Evolutionary conservation across 2,797 vertebrate species (phyloP).

Genomic region (Threskiornis aethiopicus): DNA sequence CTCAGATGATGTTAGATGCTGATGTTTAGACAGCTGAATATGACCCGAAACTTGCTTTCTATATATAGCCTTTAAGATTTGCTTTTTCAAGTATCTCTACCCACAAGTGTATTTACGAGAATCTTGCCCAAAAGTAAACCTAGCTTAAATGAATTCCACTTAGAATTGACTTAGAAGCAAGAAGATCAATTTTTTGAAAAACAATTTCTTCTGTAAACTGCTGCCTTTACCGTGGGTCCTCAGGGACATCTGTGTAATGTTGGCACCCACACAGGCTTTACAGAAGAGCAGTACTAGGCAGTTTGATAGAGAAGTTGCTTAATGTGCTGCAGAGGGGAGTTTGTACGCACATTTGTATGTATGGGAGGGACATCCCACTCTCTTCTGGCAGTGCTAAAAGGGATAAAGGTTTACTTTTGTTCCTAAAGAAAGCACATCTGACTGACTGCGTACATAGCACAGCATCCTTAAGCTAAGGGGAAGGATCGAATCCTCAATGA

Average conservation of each 20-base stretch:
- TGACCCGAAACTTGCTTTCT: neutral
- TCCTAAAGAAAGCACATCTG: neutral
- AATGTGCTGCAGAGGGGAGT: neutral
- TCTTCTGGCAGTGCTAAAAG: neutral
- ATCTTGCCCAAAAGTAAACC: neutral
- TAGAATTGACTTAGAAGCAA: neutral
- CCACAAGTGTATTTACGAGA: neutral
- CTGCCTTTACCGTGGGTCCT: neutral
- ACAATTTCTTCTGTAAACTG: neutral
- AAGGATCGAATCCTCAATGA: neutral
- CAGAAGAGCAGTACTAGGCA: neutral
- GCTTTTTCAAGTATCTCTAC: neutral
- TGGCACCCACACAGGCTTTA: neutral
- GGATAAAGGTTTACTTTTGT: neutral
- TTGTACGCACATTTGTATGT: neutral
- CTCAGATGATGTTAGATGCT: neutral
- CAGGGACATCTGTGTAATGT: neutral
- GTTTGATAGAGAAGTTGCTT: neutral
- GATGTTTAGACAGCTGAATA: neutral
- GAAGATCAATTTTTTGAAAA: neutral
- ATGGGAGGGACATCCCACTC: neutral
- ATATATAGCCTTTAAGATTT: neutral
- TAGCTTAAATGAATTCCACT: neutral
- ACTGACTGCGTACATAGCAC: neutral
- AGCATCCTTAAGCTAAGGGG: neutral